Conservation (phyloP, 2,888 invertebrate genomes). For the Macropis europaea region DNA sequence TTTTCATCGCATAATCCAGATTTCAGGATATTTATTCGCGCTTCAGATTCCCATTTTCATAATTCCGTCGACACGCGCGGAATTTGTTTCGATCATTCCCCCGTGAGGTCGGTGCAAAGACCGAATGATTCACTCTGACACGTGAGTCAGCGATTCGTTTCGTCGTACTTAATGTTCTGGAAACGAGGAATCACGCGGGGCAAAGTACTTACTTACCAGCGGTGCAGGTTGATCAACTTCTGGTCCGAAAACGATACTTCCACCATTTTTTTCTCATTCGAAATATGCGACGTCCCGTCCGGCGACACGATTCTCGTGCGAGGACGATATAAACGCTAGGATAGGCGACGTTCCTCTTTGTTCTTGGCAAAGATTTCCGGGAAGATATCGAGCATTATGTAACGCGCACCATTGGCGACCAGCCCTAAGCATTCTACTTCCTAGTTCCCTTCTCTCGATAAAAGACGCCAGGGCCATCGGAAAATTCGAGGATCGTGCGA, state of each 20-base stretch:
- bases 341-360: not conserved
- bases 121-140: conserved; percentile 27
- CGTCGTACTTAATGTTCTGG: conserved; percentile 40
- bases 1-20: too few species aligned
- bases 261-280: not conserved
- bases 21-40: not conserved
- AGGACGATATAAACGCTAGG: not conserved
- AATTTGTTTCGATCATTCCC: conserved; percentile 13
- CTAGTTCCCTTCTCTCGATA: not conserved
- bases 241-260: not conserved
- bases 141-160: conserved; percentile 40
- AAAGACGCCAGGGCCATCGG: too few species aligned
- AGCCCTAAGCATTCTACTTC: not conserved
- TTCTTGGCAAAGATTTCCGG: conserved; percentile 37
- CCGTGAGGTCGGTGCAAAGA: not conserved
- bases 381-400: not conserved
- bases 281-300: too few species aligned
- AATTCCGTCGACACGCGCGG: not conserved
- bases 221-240: conserved; percentile 12
- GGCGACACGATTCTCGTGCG: not conserved
- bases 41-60: not conserved
- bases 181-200: conserved; percentile 18
- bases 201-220: not conserved
- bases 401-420: conserved; percentile 3
- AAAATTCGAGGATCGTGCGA: too few species aligned